Conservation (phyloP, 2,797 vertebrate species). For the Gallinago solitaria region DNA sequence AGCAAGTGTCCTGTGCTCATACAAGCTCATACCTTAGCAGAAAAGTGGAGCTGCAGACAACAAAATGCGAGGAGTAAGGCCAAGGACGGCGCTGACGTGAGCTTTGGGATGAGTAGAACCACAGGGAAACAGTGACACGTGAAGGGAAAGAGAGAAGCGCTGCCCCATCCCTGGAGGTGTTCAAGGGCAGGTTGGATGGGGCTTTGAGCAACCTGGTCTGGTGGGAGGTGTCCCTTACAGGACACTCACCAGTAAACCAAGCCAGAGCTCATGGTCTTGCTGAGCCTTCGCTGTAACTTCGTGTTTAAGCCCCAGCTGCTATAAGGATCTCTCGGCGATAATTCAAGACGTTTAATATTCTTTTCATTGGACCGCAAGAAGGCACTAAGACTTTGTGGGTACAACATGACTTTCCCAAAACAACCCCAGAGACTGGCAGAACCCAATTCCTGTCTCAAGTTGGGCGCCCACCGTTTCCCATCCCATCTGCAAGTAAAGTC, state of each 20-base stretch:
- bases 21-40: background rate
- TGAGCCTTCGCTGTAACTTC: background rate
- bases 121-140: background rate
- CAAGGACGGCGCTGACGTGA: background rate
- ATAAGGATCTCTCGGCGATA: background rate
- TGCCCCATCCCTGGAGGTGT: background rate
- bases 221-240: background rate
- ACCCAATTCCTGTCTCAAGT: background rate
- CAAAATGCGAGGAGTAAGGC: background rate
- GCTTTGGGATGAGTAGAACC: background rate
- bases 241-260: background rate
- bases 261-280: background rate
- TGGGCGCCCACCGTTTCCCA: background rate
- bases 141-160: background rate
- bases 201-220: background rate
- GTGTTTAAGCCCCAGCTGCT: background rate
- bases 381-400: rapidly evolving
- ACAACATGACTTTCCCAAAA: background rate
- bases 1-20: background rate
- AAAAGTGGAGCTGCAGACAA: background rate
- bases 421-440: background rate
- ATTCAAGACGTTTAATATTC: background rate
- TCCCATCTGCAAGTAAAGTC: background rate
- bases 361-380: background rate
- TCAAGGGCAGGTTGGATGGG: background rate